phyloP scores from a whole-genome alignment of 92 coral and sea anemone species.

The Meandrina meandrites region DNA sequence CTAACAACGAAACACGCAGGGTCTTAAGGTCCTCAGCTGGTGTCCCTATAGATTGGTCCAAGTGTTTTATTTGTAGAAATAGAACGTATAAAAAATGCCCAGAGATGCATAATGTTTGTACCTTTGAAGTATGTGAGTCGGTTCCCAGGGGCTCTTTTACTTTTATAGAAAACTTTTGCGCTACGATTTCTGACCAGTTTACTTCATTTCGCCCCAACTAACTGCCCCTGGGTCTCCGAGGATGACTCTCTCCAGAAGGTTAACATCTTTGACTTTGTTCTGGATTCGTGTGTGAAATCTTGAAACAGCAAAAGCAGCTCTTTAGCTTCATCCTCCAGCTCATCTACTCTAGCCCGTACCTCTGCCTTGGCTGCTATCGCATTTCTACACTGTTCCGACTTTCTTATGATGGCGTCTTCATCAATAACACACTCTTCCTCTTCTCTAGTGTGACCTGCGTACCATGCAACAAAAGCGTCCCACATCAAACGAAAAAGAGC shows the following conservation, averaged over 20 bases:
- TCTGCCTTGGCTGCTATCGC: background rate
- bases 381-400: background rate
- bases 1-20: conserved; percentile 36
- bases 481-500: background rate
- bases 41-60: conserved; percentile 34
- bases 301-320: background rate
- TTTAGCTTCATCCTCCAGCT: background rate
- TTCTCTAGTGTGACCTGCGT: background rate
- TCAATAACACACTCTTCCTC: background rate
- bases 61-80: conserved; percentile 42
- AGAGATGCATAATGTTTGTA: conserved; percentile 11
- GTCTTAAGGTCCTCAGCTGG: conserved; percentile 41
- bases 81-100: conserved; percentile 24
- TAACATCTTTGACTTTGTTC: conserved; percentile 19
- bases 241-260: conserved; percentile 44
- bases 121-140: conserved; percentile 39
- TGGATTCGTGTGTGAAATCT: background rate
- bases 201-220: too few species aligned
- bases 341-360: background rate
- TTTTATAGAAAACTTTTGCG: too few species aligned
- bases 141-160: conserved; percentile 26
- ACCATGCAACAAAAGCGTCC: background rate
- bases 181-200: too few species aligned
- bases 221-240: too few species aligned
- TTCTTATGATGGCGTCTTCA: too few species aligned